Evolutionary conservation across 2,797 vertebrate species (phyloP), one percentile per base, ranked within the genome.

Genomic region (Pantherophis vulpinus): DNA sequence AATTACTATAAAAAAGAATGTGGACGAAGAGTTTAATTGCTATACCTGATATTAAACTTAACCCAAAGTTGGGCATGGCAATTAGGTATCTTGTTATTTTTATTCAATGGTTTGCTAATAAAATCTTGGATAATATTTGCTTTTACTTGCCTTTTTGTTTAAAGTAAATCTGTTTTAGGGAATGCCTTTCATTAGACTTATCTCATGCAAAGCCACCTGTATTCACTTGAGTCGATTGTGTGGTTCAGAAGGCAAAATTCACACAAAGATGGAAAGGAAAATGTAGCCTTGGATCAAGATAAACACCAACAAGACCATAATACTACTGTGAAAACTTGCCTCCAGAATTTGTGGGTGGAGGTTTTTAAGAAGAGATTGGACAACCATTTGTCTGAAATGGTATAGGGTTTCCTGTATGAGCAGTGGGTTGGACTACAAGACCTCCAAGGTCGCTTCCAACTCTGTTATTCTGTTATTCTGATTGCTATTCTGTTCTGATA

Each of bases 181-280:
- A 94, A 95, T 87, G 54, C 51, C 88, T 93, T 94, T 94, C 12
- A 0, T 92, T 94, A 94, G 87, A 88, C 63, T 16, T n/a, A 55
- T 94, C 93, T 92, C 5, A 42, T 88, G 74, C 88, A 90, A 94
- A 95, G 91, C 51, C 93, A 90, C 89, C 93, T 93, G 92, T 89
- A 91, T 93, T 88, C 83, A 87, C 88, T 18, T 8, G 66, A 95
- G 74, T 93, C 47, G 91, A 92, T 29, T 94, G 86, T 89, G 11
- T 59, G 91, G 90, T 88, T 95, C 93, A 83, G 94, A 95, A 94
- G 89, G 1, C 91, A 83, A 79, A 94, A 93, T 91, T 95, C 94
- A 95, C 90, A 94, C 66, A 86, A 42, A 94, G 93, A 93, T 27
- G n/a, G 86, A 89, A 74, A 12, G 90, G 86, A 94, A 93, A 55